Evolutionary conservation across 2,113 vertebrate species (phyloP).

Genomic region (Lipophrys pholis): DNA sequence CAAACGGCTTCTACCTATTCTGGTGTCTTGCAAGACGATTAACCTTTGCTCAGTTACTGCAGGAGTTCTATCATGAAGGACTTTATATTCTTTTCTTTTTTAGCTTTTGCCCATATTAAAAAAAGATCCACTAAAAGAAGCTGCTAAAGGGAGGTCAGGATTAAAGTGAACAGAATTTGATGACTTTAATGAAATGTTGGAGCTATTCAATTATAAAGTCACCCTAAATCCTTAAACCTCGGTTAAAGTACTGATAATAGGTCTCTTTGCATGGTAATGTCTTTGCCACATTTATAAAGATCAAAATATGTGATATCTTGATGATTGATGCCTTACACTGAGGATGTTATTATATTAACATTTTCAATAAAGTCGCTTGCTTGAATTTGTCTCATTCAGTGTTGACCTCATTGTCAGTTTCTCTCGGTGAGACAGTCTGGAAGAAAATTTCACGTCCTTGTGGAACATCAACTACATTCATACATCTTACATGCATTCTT

Average conservation of each 20-base stretch:
- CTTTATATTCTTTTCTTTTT: neutral
- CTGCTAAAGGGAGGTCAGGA: constrained; percentile 7
- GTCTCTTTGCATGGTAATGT: neutral
- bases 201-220: neutral
- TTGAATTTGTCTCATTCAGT: neutral
- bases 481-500: no score
- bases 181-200: neutral
- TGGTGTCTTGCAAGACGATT: constrained; percentile 14
- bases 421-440: no score
- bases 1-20: neutral
- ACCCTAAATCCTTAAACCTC: no score
- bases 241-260: neutral
- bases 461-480: no score
- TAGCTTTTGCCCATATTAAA: constrained; percentile 1
- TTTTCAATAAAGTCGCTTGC: neutral
- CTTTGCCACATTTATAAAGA: neutral
- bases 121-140: constrained; percentile 6
- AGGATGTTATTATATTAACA: neutral
- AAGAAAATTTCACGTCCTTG: no score
- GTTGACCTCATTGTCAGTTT: neutral
- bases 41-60: constrained; percentile 9
- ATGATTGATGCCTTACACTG: neutral
- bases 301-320: neutral
- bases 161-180: constrained; percentile 9
- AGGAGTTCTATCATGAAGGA: constrained; percentile 3